phyloP scores from a whole-genome alignment of 1,140 invertebrate species.

The Lepidotrigona ventralis region DNA sequence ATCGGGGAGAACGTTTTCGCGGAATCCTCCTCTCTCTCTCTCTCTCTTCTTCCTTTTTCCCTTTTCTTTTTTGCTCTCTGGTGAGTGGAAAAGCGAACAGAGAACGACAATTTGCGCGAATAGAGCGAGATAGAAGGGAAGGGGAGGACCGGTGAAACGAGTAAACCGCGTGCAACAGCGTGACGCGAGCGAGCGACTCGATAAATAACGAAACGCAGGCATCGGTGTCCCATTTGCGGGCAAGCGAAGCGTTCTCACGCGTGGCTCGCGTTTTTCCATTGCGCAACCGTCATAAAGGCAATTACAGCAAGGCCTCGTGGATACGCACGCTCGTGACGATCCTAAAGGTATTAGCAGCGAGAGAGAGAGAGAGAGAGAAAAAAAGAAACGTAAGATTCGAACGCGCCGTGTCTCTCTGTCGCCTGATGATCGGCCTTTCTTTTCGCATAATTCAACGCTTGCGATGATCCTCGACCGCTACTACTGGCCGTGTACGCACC shows the following conservation, averaged over 20 bases:
- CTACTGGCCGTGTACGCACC: not conserved
- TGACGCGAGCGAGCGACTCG: constrained; percentile 1
- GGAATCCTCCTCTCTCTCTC: not conserved
- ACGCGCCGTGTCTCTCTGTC: not conserved
- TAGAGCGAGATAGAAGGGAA: too few relatives aligned
- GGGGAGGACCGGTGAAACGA: not conserved
- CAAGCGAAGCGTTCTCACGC: constrained; percentile 4
- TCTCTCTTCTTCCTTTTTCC: too few relatives aligned
- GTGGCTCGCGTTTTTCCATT: not conserved
- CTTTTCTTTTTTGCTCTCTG: not conserved
- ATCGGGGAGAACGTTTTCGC: not conserved
- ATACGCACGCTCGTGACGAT: not conserved
- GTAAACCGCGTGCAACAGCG: not conserved
- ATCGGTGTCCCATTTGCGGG: not conserved
- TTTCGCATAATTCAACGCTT: not conserved
- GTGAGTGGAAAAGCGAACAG: not conserved
- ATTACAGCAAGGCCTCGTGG: not conserved
- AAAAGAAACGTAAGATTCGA: not conserved
- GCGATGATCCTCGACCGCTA: not conserved
- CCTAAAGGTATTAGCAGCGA: not conserved
- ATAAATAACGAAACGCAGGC: constrained; percentile 3
- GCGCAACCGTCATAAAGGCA: constrained; percentile 29
- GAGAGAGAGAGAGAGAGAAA: too few relatives aligned
- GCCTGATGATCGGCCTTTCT: not conserved
- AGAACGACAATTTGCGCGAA: not conserved